A percentile compares a stretch with the other conserved stretches of the same genome.
These are phyloP conservation scores for Sarcophilus harrisii DNA, from an alignment of 2,797 vertebrate genomes.

Conservation along the genomic window DNA sequence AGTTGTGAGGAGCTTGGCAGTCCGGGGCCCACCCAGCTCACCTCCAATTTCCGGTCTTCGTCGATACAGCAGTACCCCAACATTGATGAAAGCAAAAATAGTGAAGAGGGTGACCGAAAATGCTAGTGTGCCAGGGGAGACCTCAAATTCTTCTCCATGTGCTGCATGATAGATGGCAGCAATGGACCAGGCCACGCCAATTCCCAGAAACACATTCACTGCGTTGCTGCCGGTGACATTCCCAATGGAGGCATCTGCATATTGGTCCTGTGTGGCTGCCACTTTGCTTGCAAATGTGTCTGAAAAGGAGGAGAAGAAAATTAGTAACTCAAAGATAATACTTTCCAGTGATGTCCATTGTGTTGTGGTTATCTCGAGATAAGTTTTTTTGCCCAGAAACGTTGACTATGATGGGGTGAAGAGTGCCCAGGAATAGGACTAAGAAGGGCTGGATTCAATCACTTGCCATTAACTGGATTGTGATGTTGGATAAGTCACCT, in stretches of 20 bases:
- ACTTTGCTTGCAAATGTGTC: slow-evolving; percentile 99
- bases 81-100: slow-evolving; percentile 96
- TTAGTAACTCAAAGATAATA: background rate
- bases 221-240: slow-evolving; percentile 98
- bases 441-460: background rate
- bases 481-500: background rate
- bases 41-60: slow-evolving; percentile 95
- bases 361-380: background rate
- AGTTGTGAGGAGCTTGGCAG: slow-evolving; percentile 93
- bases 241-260: slow-evolving; percentile 97
- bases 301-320: slow-evolving; percentile 80
- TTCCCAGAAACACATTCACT: slow-evolving; percentile 98
- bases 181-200: slow-evolving; percentile 97
- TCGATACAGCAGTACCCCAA: slow-evolving; percentile 95
- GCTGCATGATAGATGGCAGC: slow-evolving; percentile 94
- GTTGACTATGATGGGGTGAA: background rate
- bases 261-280: slow-evolving; percentile 96
- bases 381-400: background rate
- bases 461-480: background rate
- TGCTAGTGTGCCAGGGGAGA: slow-evolving; percentile 94
- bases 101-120: slow-evolving; percentile 99
- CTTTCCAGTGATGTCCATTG: background rate
- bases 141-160: slow-evolving; percentile 89
- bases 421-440: background rate
- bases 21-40: slow-evolving; percentile 95